phyloP scores from a whole-genome alignment of 2,888 invertebrate genomes.

The Phlogophora meticulosa region DNA sequence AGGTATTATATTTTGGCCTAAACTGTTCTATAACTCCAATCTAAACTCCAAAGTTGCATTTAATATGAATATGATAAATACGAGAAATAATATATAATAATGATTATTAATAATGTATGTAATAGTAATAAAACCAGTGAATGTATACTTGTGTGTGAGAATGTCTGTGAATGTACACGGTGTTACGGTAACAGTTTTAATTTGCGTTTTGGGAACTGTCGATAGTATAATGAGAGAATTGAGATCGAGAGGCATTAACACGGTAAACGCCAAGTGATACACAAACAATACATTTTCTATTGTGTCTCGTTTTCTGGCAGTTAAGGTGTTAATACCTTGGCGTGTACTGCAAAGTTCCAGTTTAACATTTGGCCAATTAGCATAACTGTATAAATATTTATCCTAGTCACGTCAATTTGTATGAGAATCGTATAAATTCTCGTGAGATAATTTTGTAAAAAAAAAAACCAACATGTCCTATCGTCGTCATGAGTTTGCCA shows the following conservation, averaged over 20 bases:
- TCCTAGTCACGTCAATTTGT: too few species aligned
- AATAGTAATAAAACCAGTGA: slow-evolving; percentile 40
- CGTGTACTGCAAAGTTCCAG: too few species aligned
- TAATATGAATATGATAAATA: slow-evolving; percentile 39
- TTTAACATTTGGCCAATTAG: too few species aligned
- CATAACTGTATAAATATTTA: too few species aligned
- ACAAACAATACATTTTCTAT: too few species aligned
- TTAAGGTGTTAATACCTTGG: neutral
- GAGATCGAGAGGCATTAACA: neutral
- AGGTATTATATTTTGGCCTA: slow-evolving; percentile 57
- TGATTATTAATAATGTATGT: slow-evolving; percentile 33
- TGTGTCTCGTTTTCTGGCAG: too few species aligned
- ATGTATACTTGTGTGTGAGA: slow-evolving; percentile 51
- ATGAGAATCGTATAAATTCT: too few species aligned
- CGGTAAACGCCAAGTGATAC: too few species aligned
- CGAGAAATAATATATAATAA: slow-evolving; percentile 28
- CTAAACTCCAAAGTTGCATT: slow-evolving; percentile 58
- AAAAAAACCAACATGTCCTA: too few species aligned
- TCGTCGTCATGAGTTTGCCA: too few species aligned
- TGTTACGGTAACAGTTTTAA: slow-evolving; percentile 25
- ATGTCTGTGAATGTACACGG: slow-evolving; percentile 37
- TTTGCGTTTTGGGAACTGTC: neutral
- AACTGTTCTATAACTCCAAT: slow-evolving; percentile 53
- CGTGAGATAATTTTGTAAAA: too few species aligned
- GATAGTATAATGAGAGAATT: neutral